phyloP scores from a whole-genome alignment of 2,888 invertebrate genomes.

The Trypoxylon attenuatum region DNA sequence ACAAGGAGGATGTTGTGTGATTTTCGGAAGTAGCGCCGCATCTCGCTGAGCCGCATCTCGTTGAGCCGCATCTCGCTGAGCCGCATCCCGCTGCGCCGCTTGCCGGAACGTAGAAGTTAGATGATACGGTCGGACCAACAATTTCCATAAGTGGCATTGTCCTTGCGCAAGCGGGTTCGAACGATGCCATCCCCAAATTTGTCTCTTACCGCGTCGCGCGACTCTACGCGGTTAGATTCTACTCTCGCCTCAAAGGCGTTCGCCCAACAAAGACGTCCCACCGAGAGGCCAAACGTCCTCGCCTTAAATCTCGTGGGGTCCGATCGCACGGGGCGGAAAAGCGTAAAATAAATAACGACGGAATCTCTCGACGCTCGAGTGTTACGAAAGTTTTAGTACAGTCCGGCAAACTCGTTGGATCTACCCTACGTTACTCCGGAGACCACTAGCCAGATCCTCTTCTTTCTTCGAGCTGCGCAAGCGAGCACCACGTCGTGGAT shows the following conservation, averaged over 20 bases:
- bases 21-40: conserved; percentile 25
- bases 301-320: conserved; percentile 12
- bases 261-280: conserved; percentile 20
- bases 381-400: conserved; percentile 30
- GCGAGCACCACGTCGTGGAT: background rate
- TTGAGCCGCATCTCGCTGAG: too few species aligned
- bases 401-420: conserved; percentile 2
- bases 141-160: conserved; percentile 34
- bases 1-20: conserved; percentile 26
- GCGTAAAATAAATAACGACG: conserved; percentile 41
- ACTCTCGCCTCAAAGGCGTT: background rate
- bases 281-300: conserved; percentile 2
- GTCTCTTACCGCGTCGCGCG: background rate
- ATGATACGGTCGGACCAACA: conserved; percentile 27
- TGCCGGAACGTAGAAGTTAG: conserved; percentile 34
- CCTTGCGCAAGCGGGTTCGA: conserved; percentile 30
- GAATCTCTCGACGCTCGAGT: conserved; percentile 1
- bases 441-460: background rate
- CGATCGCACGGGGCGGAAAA: conserved; percentile 10
- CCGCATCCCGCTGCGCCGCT: too few species aligned
- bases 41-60: too few species aligned
- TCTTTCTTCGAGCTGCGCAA: background rate
- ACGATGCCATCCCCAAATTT: conserved; percentile 9
- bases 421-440: background rate
- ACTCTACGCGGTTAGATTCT: background rate